phyloP scores from a whole-genome alignment of 53 echinoderm and acorn worm species.

The Echinarachnius parma region DNA sequence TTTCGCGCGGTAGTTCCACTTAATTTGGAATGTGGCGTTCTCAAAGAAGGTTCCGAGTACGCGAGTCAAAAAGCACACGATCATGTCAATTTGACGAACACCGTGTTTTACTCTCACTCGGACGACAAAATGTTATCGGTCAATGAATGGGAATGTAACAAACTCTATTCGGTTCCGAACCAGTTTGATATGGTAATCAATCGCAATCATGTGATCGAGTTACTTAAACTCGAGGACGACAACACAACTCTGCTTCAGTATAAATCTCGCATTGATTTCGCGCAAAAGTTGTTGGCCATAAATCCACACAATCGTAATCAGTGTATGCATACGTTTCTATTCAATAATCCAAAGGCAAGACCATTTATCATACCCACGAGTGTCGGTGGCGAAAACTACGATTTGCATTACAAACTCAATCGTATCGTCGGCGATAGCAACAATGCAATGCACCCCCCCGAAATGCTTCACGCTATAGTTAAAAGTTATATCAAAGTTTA shows the following conservation, averaged over 20 bases:
- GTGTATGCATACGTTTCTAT: neutral
- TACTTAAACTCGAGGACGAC: neutral
- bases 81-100: neutral
- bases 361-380: neutral
- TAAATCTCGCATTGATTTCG: neutral
- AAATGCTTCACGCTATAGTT: neutral
- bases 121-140: neutral
- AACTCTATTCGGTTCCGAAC: neutral
- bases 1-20: neutral
- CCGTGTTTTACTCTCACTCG: neutral
- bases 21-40: neutral
- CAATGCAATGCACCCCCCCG: neutral
- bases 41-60: slow-evolving; percentile 1
- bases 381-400: neutral
- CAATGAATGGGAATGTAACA: neutral
- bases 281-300: neutral
- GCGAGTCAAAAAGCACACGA: neutral
- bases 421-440: neutral
- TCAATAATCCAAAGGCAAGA: neutral
- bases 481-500: neutral
- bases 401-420: neutral
- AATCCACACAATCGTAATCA: neutral
- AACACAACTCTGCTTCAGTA: neutral
- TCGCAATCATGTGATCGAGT: neutral
- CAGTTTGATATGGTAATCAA: neutral